These are phyloP conservation scores for Macroglossus sobrinus DNA, from an alignment of 2,113 vertebrate genomes.

Conservation along the genomic window DNA sequence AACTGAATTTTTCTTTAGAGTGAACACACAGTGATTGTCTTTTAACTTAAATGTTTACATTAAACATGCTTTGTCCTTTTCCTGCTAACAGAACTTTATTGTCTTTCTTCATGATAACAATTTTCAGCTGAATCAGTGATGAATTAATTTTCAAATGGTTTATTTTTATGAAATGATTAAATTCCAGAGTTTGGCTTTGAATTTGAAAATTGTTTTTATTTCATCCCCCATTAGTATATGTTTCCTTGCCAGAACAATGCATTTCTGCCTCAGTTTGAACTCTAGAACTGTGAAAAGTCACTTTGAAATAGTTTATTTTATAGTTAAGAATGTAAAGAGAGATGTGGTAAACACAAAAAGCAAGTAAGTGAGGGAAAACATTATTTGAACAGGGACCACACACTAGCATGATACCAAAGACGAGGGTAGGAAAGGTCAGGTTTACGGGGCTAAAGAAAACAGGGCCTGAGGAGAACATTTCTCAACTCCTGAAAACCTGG, in stretches of 20 bases:
- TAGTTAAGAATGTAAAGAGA: slow-evolving; percentile 27
- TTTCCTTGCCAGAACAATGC: neutral
- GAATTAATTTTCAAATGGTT: slow-evolving; percentile 37
- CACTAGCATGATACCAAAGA: neutral
- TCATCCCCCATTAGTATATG: neutral
- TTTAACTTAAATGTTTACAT: neutral
- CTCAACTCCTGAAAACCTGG: neutral
- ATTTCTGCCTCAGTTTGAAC: slow-evolving; percentile 19
- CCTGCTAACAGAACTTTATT: neutral
- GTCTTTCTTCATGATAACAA: slow-evolving; percentile 7
- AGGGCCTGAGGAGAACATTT: neutral
- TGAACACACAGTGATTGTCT: neutral
- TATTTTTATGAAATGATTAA: slow-evolving; percentile 57
- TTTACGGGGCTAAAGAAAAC: neutral
- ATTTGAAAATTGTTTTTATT: slow-evolving; percentile 58
- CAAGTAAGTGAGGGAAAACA: slow-evolving; percentile 43
- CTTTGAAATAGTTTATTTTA: slow-evolving; percentile 57
- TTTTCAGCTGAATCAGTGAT: slow-evolving; percentile 2
- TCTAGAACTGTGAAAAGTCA: neutral
- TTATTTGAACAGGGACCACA: slow-evolving; percentile 6
- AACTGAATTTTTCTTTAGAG: neutral
- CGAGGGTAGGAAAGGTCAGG: neutral
- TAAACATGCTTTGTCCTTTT: neutral
- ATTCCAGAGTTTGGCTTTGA: slow-evolving; percentile 13
- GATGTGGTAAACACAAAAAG: neutral